Percentiles rank a stretch among this genome's conserved stretches.
Evolutionary conservation across 2,113 vertebrate genomes (phyloP).

Genomic region (Cyprinodon tularosa): DNA sequence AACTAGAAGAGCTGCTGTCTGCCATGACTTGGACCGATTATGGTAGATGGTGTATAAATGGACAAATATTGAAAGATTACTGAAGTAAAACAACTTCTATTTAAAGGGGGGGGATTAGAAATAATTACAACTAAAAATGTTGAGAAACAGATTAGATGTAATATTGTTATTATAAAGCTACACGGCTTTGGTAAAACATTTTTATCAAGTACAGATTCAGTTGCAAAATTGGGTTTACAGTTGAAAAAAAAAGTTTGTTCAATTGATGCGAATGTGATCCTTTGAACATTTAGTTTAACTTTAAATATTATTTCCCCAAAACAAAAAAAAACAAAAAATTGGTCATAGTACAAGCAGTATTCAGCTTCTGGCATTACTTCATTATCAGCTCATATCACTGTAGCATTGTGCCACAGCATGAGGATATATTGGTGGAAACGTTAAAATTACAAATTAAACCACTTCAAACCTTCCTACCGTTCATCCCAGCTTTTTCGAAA

Average conservation of each 20-base stretch:
- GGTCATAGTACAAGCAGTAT: too few species aligned
- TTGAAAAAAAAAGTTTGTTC: neutral
- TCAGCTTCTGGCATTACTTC: neutral
- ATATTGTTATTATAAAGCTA: constrained; percentile 29
- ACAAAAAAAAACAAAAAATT: neutral
- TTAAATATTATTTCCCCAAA: neutral
- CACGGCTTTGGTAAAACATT: constrained; percentile 3
- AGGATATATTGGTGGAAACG: neutral
- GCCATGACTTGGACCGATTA: constrained; percentile 40
- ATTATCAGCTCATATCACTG: neutral
- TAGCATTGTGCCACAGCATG: neutral
- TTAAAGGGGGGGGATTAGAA: neutral
- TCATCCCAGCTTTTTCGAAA: too few species aligned
- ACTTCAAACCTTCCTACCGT: neutral
- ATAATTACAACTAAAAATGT: constrained; percentile 27
- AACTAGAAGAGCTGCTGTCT: constrained; percentile 57
- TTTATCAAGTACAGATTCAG: neutral
- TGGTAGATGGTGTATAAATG: constrained; percentile 39
- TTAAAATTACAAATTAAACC: neutral
- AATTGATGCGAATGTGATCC: neutral
- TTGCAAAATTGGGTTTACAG: neutral
- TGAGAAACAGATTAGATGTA: constrained; percentile 35
- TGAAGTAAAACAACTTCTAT: constrained; percentile 35
- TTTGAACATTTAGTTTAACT: neutral
- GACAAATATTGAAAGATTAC: constrained; percentile 41